Evolutionary conservation across 2,888 invertebrate species (phyloP), one percentile per base, ranked within the genome.

Genomic region (Tuberolachnus salignus): DNA sequence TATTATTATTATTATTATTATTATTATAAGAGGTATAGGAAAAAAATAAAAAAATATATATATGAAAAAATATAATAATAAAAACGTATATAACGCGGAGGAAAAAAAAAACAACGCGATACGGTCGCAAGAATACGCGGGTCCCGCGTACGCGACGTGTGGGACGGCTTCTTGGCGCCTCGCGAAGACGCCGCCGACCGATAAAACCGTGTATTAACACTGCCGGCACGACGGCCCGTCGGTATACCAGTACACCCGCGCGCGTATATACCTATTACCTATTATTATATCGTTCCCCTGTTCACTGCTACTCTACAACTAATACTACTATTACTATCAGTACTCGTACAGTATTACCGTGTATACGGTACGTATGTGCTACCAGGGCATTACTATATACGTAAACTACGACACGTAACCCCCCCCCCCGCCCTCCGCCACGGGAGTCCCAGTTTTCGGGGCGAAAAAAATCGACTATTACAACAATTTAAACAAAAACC

Each of bases 151-250:
- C 64, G 16, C 6, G 49, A 49, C 67, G 75, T 49, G 75, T 78
- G 75, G 75, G 75, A 67, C 57, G 75, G 67, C 67, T 57, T 67
- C 75, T 78, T 78, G 75, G 75, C 75, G 75, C 75, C 75, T 67
- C 49, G 19, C 21, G 51, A 67, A 23, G 75, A 26, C 66, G 64
- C 19, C 75, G 67, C 21, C 75, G 75, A 75, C 67, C n/a, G n/a
- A n/a, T n/a, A n/a, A 69, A 78, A 69, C 75, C 55, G 57, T 69
- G 75, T 75, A 71, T 75, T 75, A 75, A 75, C 75, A 46, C 66
- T 57, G 72, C 61, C 61, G 26, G 57, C 19, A 10, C 61, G 26
- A 67, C 19, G 10, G 19, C 21, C 34, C 21, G 21, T 61, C 46
- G n/a, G 11, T 53, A 53, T 21, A 55, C 21, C 55, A 2, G 21